A percentile compares a stretch with the other conserved stretches of the same genome.
Conservation (phyloP, 2,888 invertebrate genomes). For the Cantharis lateralis region DNA sequence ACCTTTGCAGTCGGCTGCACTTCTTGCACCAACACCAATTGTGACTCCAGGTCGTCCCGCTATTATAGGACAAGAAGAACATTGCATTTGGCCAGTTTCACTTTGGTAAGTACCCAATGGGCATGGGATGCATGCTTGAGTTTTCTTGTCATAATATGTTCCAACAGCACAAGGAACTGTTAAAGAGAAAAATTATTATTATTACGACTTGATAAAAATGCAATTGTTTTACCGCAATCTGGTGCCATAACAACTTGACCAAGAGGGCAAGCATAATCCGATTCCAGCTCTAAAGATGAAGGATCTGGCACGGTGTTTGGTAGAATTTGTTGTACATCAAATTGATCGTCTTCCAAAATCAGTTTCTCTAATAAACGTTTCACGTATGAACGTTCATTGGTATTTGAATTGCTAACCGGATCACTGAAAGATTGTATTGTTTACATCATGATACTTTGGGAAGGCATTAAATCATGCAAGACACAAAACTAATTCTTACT, state of each 20-base stretch:
- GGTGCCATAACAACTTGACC: conserved; percentile 94
- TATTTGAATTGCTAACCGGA: conserved; percentile 84
- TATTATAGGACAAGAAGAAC: conserved; percentile 87
- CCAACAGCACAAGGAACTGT: conserved; percentile 90
- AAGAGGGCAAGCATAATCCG: conserved; percentile 89
- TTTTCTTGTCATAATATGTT: conserved; percentile 78
- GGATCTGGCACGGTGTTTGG: conserved; percentile 95
- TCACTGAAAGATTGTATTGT: conserved; percentile 64
- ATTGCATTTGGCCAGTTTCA: conserved; percentile 86
- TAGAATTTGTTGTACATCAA: conserved; percentile 88
- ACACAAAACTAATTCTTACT: conserved; percentile 65
- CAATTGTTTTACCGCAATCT: conserved; percentile 80
- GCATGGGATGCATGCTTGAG: conserved; percentile 81
- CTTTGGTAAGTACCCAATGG: conserved; percentile 92
- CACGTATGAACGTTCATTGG: conserved; percentile 84
- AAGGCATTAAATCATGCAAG: conserved; percentile 9
- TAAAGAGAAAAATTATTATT: conserved; percentile 31
- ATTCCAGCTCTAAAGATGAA: conserved; percentile 81
- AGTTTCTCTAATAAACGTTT: conserved; percentile 84
- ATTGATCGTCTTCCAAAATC: conserved; percentile 91
- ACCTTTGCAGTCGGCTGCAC: conserved; percentile 88
- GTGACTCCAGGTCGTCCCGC: conserved; percentile 91
- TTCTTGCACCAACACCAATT: conserved; percentile 82
- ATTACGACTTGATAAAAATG: background rate
- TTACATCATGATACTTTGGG: background rate